Evolutionary conservation across 2,113 vertebrate genomes (phyloP).

Genomic region (Notiomystis cincta): DNA sequence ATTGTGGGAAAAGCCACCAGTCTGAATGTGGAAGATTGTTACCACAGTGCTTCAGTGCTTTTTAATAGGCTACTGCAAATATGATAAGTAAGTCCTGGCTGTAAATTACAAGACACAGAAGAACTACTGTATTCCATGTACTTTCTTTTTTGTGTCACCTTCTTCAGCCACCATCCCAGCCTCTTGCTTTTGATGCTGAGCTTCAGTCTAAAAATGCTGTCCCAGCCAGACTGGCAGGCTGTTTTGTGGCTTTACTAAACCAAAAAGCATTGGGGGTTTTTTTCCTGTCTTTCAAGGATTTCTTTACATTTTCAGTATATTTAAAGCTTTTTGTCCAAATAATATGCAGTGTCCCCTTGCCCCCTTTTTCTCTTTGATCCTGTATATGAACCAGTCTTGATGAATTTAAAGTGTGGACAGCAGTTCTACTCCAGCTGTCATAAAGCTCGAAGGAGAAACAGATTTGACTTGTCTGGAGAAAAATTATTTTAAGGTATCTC

Average conservation of each 20-base stretch:
- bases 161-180: neutral
- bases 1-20: neutral
- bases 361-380: neutral
- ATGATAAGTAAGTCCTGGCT: neutral
- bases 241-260: neutral
- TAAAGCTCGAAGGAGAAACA: neutral
- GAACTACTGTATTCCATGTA: conserved; percentile 47
- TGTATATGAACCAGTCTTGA: neutral
- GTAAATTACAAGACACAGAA: neutral
- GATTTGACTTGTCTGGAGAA: neutral
- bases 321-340: neutral
- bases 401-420: neutral
- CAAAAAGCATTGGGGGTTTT: neutral
- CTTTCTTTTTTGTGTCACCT: neutral
- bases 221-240: neutral
- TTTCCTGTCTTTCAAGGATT: neutral
- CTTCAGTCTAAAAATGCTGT: accelerated
- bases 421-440: neutral
- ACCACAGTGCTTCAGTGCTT: neutral
- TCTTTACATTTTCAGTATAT: neutral
- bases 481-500: neutral
- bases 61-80: neutral
- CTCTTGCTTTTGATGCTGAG: neutral
- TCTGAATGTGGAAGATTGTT: neutral
- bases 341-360: neutral